Evolutionary conservation across 2,888 invertebrate species (phyloP).

Genomic region (Cheilosia vulpina): DNA sequence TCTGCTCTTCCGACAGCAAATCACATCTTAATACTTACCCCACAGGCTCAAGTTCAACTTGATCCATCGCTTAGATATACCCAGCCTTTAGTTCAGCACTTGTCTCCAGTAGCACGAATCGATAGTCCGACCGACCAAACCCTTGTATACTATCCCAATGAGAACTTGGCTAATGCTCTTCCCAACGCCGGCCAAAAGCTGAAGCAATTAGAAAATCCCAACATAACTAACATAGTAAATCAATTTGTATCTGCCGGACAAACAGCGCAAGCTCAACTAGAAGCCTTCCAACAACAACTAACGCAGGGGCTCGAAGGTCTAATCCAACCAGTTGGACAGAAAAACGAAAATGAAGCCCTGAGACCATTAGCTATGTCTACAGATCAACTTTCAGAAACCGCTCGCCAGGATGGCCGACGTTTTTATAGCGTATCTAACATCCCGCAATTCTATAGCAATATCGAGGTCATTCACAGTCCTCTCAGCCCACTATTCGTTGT

Average conservation of each 20-base stretch:
- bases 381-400: slow-evolving; percentile 85
- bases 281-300: slow-evolving; percentile 63
- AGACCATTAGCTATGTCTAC: slow-evolving; percentile 71
- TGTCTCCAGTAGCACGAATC: slow-evolving; percentile 81
- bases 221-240: slow-evolving; percentile 60
- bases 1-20: slow-evolving; percentile 61
- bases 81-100: slow-evolving; percentile 78
- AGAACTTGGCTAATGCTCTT: slow-evolving; percentile 74
- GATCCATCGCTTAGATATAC: slow-evolving; percentile 80
- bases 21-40: slow-evolving; percentile 82
- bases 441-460: slow-evolving; percentile 82
- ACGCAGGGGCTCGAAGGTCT: slow-evolving; percentile 59
- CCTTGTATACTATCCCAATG: slow-evolving; percentile 81
- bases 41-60: slow-evolving; percentile 82
- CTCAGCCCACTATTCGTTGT: slow-evolving; percentile 76
- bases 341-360: slow-evolving; percentile 61
- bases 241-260: slow-evolving; percentile 64
- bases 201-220: slow-evolving; percentile 57
- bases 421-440: slow-evolving; percentile 79
- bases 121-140: slow-evolving; percentile 81
- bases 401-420: slow-evolving; percentile 79
- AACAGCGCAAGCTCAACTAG: slow-evolving; percentile 51
- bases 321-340: slow-evolving; percentile 59
- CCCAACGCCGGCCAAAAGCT: slow-evolving; percentile 24
- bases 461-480: slow-evolving; percentile 76